Conservation (phyloP, 2,797 vertebrate genomes). For the Galagoides demidoff region DNA sequence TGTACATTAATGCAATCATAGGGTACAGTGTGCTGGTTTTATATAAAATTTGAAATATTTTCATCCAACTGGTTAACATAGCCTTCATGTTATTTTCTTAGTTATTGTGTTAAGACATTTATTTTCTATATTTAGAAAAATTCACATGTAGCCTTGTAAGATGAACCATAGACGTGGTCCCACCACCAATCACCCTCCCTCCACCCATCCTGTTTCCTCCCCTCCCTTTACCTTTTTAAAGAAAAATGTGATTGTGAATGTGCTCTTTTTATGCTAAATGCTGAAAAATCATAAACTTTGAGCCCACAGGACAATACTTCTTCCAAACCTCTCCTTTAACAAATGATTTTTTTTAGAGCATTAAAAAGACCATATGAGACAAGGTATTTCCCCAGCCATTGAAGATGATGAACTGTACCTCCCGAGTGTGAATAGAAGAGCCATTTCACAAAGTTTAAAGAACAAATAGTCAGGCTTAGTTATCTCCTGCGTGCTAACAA, state of each 20-base stretch:
- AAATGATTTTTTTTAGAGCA: constrained; percentile 34
- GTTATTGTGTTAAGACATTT: too few species aligned
- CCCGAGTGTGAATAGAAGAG: not conserved
- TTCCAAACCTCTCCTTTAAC: constrained; percentile 21
- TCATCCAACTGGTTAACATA: too few species aligned
- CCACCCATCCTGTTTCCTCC: too few species aligned
- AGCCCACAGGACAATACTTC: constrained; percentile 26
- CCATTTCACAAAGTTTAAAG: not conserved
- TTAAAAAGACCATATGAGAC: not conserved
- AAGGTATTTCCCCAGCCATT: not conserved
- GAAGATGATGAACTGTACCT: not conserved
- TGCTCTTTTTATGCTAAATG: not conserved
- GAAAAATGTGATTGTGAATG: not conserved
- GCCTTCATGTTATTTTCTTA: too few species aligned
- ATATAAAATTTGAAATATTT: too few species aligned
- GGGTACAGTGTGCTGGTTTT: too few species aligned
- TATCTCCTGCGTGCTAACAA: not conserved
- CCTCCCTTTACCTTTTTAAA: not conserved
- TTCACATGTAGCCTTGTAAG: too few species aligned
- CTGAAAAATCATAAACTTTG: not conserved
- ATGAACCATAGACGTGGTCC: too few species aligned
- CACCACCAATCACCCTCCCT: too few species aligned
- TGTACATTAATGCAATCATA: too few species aligned
- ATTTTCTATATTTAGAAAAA: too few species aligned
- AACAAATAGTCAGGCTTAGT: not conserved